Conservation (phyloP, 2,113 vertebrate genomes). For the Petromus typicus region DNA sequence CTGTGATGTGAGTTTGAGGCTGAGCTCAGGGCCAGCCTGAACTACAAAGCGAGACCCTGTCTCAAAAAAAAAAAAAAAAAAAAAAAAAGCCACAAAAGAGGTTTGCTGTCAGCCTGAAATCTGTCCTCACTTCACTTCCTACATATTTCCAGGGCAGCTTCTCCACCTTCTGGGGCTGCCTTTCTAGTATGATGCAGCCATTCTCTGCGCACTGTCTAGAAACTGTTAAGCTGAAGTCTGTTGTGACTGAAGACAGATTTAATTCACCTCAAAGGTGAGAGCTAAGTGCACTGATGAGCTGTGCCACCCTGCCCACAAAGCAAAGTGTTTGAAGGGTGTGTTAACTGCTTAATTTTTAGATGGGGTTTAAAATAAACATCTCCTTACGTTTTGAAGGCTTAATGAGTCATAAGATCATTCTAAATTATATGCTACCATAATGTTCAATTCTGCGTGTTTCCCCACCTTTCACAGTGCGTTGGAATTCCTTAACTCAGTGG, state of each 20-base stretch:
- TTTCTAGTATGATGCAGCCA: not conserved
- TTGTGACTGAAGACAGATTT: constrained; percentile 59
- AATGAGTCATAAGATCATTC: constrained; percentile 62
- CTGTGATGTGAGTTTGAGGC: too few species aligned
- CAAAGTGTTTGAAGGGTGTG: constrained; percentile 40
- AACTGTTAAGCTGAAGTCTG: not conserved
- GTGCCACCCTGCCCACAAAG: not conserved
- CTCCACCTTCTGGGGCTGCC: not conserved
- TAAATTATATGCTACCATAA: constrained; percentile 29
- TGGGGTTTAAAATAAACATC: constrained; percentile 65
- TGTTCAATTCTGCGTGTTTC: not conserved
- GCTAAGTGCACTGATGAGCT: constrained; percentile 34
- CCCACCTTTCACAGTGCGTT: not conserved
- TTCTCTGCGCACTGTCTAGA: not conserved
- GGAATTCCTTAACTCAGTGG: constrained; percentile 5
- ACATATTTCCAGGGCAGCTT: not conserved
- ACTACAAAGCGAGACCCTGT: too few species aligned
- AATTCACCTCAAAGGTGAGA: constrained; percentile 32
- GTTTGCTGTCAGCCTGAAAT: not conserved
- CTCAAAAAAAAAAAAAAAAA: too few species aligned
- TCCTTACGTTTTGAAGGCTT: constrained; percentile 67
- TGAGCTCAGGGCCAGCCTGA: too few species aligned
- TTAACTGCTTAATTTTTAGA: constrained; percentile 57
- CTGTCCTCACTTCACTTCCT: not conserved
- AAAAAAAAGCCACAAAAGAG: not conserved